Conservation (phyloP, 1,140 invertebrate species). For the Diorhabda elongata region DNA sequence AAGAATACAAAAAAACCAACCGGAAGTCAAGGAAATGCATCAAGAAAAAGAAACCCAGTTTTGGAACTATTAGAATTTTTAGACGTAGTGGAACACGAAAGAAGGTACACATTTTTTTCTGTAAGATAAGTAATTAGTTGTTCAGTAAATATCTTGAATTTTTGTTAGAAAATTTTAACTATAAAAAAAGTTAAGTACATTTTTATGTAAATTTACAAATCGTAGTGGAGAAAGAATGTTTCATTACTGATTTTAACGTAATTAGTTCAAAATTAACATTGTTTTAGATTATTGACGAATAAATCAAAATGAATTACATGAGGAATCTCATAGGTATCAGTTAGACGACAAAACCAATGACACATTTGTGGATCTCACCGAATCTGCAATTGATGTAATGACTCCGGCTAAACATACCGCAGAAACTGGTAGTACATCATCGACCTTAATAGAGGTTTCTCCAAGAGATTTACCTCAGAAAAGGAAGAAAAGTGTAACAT, state of each 20-base stretch:
- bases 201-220: background rate
- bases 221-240: background rate
- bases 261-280: too few species aligned
- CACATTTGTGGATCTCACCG: too few species aligned
- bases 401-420: background rate
- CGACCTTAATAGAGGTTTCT: background rate
- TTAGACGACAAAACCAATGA: too few species aligned
- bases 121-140: background rate
- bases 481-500: background rate
- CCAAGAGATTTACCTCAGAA: background rate
- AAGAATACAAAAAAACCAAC: constrained; percentile 8
- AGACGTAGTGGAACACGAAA: constrained; percentile 5
- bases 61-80: background rate
- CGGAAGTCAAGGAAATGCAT: background rate
- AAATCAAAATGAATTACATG: too few species aligned
- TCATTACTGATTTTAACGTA: too few species aligned
- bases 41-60: constrained; percentile 4
- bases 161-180: background rate
- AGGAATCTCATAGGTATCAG: too few species aligned
- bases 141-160: background rate
- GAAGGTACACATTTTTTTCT: constrained; percentile 1
- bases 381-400: background rate
- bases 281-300: too few species aligned
- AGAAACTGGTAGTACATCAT: background rate
- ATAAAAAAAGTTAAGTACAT: background rate